Base-by-base conservation (phyloP, 2,888 invertebrate species). In the Agrochola litura region DNA sequence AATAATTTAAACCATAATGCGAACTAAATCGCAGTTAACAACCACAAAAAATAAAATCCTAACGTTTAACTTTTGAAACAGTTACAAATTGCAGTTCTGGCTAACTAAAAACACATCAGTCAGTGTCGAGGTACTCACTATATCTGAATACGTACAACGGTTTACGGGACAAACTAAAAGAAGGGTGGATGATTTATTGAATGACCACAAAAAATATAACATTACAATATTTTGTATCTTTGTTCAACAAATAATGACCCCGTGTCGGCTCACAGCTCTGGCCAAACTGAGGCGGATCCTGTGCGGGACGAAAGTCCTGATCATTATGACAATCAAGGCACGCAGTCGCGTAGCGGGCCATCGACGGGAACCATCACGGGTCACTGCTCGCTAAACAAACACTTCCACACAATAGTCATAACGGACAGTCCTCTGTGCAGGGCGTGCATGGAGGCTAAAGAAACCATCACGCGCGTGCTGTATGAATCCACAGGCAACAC, bases 11-110 rank as follows among this genome's bases (percentile, higher is more conserved):
- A 82, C 65, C 71, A 61, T 73, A 76, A 83, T 14, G 66, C 58
- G 49, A 76, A 76, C 54, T 19, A 76, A 83, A 83, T 80, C 70
- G 16, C 76, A 73, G 69, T 76, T 67, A 64, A 67, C 58, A 64
- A 16, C 61, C 43, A 19, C 72, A 83, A 76, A 83, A 82, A 80
- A 64, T 41, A 60, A 77, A 79, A 67, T 73, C 60, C 71, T 43
- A 60, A 52, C 58, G 69, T 64, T 79, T 25, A 79, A 83, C 80
- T 83, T 77, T 83, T 71, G 43, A 52, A 83, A 83, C 83, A 80
- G 73, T 83, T 73, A 83, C 83, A 83, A 83, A 80, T 83, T 83
- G 80, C 76, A 76, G 54, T 83, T 83, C 71, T 64, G 67, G 73
- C 71, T 65, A 73, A 80, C 80, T 71, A 76, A 80, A 83, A 83